Base-by-base conservation (phyloP, 1,140 invertebrate genomes). In the Musca domestica region DNA sequence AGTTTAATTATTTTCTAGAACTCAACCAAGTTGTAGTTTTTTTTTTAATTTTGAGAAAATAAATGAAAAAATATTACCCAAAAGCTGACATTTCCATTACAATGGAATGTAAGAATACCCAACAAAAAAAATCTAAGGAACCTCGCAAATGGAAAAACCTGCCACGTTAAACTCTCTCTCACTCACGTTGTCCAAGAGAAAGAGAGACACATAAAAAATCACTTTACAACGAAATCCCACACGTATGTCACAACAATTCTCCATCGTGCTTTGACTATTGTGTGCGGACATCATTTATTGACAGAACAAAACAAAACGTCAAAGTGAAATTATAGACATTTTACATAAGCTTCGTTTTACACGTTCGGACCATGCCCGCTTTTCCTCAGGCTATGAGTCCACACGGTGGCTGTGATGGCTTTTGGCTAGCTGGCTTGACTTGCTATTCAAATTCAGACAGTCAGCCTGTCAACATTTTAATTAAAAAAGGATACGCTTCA, bases 391-490 rank as follows among this genome's bases (percentile, higher is more conserved):
- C 17, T 23, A 54, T 61, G 52, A 56, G 52, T n/a, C n/a, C n/a
- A n/a, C n/a, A n/a, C n/a, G n/a, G n/a, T 41, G 34, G 34, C 27
- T 30, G 27, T n/a, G 27, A 3, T 30, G 27, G 27, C 34, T 41
- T 30, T 30, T 30, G 34, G 17, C 17, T 19, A 9, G 48, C 17
- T 19, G 6, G n/a, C 17, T 19, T 34, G 56, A 61, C 56, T 61
- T 34, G 56, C 56, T 61, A 61, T 61, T 61, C 56, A 68, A 68
- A 68, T 68, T 64, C 67, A 68, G 67, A 68, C 67, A 68, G 63
- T 68, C 49, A 64, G 76, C 76, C 76, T 80, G 78, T 80, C 78
- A 80, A 80, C 77, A 78, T 80, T 80, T 80, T 80, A 80, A 80
- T 80, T 80, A 80, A 80, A 80, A 80, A 80, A 80, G 78, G 78